Base-by-base conservation (phyloP, 2,113 vertebrate genomes). In the Chloroceryle aenea region DNA sequence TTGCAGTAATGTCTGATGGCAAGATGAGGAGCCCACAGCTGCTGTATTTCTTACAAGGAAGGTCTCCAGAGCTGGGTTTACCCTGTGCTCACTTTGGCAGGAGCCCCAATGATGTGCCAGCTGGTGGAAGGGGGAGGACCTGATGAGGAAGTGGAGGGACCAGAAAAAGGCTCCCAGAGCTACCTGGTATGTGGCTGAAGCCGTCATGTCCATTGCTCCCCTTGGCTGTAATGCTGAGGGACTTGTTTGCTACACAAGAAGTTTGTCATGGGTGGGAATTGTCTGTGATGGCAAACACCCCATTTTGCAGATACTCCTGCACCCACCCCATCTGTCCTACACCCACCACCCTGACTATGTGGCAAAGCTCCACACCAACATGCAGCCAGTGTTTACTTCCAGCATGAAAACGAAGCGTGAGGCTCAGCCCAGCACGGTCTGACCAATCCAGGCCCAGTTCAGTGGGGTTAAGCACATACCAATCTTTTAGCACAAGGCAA, bases 1-100 rank as follows among this genome's bases (percentile, higher is more conserved):
- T 15, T 11, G 62, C 0, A 1, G 18, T 7, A 34, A 56, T 1
- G 8, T 30, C 45, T 2, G 2, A 7, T 0, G 7, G 62, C 29
- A 42, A 61, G 30, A 61, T 0, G 0, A 68, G 29, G 34, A 85
- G 53, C 40, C 26, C 25, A 7, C 59, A 8, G 38, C 23, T 25
- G 27, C 30, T 25, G 8, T 8, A 5, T 68, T 69, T 48, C 43
- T 48, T 47, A 16, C 42, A 17, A 55, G n/a, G 34, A 47, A 53
- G 62, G 4, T 18, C 34, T 48, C 27, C 42, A 73, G 43, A 72
- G 38, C 55, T 69, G 17, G 12, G 32, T 32, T 52, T 2, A 1
- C 53, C 20, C 3, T 2, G 40, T 5, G 2, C 8, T 56, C 1
- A 3, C 59, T n/a, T 66, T n/a, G 21, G 59, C 61, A 56, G 59